These are phyloP conservation scores for Dendrolimus kikuchii DNA, from an alignment of 1,140 invertebrate genomes.

Conservation along the genomic window DNA sequence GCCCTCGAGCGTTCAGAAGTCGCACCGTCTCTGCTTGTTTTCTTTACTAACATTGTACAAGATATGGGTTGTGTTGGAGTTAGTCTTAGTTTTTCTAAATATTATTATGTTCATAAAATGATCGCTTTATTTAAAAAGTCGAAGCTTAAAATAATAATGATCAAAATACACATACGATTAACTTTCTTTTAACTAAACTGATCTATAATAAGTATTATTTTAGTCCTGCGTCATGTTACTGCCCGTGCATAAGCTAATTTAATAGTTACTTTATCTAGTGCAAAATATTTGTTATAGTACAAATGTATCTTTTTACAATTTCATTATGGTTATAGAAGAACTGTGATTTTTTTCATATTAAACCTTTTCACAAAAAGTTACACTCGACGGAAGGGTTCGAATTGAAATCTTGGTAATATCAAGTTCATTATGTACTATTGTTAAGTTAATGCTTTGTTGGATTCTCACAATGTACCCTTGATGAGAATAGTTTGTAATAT, in stretches of 20 bases:
- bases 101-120: no score
- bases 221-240: neutral
- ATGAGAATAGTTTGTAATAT: slow-evolving; percentile 14
- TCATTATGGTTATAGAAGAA: no score
- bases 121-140: no score
- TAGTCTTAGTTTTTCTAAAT: no score
- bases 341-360: neutral
- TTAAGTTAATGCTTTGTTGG: slow-evolving; percentile 19
- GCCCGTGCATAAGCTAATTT: neutral
- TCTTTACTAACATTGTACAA: neutral
- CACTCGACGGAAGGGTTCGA: slow-evolving; percentile 7
- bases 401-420: slow-evolving; percentile 5
- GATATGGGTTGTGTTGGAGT: no score
- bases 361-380: slow-evolving; percentile 1
- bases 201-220: no score
- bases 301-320: neutral
- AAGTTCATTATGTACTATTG: slow-evolving; percentile 25
- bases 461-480: slow-evolving; percentile 21
- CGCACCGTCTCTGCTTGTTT: neutral
- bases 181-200: no score
- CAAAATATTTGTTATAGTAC: neutral
- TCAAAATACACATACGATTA: no score
- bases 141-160: no score
- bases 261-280: neutral
- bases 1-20: slow-evolving; percentile 2